Evolutionary conservation across 2,113 vertebrate species (phyloP).

Genomic region (Cercocebus atys): DNA sequence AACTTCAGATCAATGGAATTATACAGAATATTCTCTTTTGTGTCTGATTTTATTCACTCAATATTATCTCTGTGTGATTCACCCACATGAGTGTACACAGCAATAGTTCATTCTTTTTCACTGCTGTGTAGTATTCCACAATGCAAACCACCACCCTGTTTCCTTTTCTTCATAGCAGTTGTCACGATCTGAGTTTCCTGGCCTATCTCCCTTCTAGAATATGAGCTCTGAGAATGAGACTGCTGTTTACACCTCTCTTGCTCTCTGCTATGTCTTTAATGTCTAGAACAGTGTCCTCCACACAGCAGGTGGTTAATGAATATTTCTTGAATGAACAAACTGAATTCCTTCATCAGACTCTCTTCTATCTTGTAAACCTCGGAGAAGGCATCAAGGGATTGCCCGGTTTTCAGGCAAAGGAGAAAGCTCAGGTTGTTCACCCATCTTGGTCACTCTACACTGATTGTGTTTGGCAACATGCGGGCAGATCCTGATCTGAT

Average conservation of each 20-base stretch:
- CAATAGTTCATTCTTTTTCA: background rate
- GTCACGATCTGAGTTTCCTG: background rate
- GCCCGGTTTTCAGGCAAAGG: background rate
- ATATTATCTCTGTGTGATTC: background rate
- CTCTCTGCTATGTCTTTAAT: background rate
- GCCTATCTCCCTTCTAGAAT: background rate
- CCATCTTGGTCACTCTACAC: background rate
- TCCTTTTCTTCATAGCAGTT: background rate
- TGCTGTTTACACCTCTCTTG: background rate
- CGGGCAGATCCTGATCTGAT: background rate
- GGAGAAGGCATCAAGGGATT: too few relatives aligned
- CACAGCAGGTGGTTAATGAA: too few relatives aligned
- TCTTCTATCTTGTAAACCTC: background rate
- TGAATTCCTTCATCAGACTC: background rate
- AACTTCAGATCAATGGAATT: background rate
- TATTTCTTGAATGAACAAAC: background rate
- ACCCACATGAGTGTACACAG: rapidly evolving
- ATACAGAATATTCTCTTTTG: background rate
- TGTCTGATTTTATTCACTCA: background rate
- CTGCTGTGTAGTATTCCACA: too few relatives aligned
- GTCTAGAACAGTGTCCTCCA: background rate
- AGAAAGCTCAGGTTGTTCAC: background rate
- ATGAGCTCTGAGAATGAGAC: background rate
- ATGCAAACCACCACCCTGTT: background rate
- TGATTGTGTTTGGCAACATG: background rate